Base-by-base conservation (phyloP, 2,888 invertebrate genomes). In the Lathronympha strigana region DNA sequence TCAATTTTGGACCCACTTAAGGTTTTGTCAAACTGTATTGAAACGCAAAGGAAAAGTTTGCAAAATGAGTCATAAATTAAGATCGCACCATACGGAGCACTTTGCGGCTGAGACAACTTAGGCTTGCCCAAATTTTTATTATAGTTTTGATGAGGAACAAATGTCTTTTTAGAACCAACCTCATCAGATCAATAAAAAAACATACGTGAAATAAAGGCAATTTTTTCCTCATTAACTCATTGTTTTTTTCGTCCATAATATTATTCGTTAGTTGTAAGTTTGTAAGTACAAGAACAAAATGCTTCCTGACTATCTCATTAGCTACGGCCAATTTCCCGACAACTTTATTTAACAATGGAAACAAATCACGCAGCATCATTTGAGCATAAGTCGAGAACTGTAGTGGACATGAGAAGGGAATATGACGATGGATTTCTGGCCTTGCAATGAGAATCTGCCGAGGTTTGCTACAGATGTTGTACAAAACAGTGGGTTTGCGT, bases 361-460 rank as follows among this genome's bases (percentile, higher is more conserved):
- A 36, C 2, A 58, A 28, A 36, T 28, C 9, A 51, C 15, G 3
- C 4, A 43, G 43, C 43, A 33, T 51, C 58, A 64, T 58, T 64
- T 45, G 45, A 51, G 9, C 33, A 25, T 17, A 4, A 31, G 43
- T 23, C 19, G 23, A 23, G 31, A 28, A 21, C 40, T 43, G 31
- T 23, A 13, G 49, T 19, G 17, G 19, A 36, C 21, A 49, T 33
- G 5, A 4, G 13, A 33, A 8, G 25, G n/a, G 9, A n/a, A 4
- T 15, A 17, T 53, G 21, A 17, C 23, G 0, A 64, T 64, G 64
- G 64, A 64, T 9, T 58, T 51, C n/a, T 64, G 64, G 64, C 45
- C 64, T n/a, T 64, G 64, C 28, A 64, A 64, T 15, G 53, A 64
- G n/a, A 33, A 58, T 45, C n/a, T 64, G 17, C 28, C 33, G 1